Conservation (phyloP, 2,113 vertebrate genomes). For the Xerus inauris region DNA sequence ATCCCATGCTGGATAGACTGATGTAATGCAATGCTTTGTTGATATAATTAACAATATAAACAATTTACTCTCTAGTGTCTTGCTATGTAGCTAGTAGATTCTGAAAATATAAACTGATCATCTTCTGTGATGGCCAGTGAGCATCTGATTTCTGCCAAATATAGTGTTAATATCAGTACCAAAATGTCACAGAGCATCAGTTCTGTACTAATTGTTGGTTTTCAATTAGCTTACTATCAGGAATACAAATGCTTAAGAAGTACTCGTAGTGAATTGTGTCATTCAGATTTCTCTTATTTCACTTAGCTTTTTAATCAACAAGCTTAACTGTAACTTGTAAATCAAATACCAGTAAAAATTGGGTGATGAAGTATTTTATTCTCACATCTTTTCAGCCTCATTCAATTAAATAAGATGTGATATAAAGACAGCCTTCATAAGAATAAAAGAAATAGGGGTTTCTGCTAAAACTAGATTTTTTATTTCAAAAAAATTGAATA, state of each 20-base stretch:
- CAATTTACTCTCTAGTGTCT: slow-evolving; percentile 38
- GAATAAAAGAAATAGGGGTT: neutral
- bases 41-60: slow-evolving; percentile 68
- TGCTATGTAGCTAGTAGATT: neutral
- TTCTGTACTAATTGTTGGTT: slow-evolving; percentile 35
- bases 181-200: neutral
- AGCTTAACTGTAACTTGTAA: neutral
- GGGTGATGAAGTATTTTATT: neutral
- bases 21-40: slow-evolving; percentile 53
- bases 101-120: slow-evolving; percentile 28
- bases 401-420: slow-evolving; percentile 20
- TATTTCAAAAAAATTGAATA: neutral
- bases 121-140: neutral
- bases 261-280: neutral
- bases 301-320: slow-evolving; percentile 33
- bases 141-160: slow-evolving; percentile 30
- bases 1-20: neutral
- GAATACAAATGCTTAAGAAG: slow-evolving; percentile 2
- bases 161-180: neutral
- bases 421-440: neutral
- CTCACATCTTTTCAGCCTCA: neutral
- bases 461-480: slow-evolving; percentile 1
- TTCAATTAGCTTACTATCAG: neutral
- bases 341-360: slow-evolving; percentile 32
- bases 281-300: slow-evolving; percentile 36